phyloP scores from a whole-genome alignment of 2,113 vertebrate species.

The Theristicus caerulescens region DNA sequence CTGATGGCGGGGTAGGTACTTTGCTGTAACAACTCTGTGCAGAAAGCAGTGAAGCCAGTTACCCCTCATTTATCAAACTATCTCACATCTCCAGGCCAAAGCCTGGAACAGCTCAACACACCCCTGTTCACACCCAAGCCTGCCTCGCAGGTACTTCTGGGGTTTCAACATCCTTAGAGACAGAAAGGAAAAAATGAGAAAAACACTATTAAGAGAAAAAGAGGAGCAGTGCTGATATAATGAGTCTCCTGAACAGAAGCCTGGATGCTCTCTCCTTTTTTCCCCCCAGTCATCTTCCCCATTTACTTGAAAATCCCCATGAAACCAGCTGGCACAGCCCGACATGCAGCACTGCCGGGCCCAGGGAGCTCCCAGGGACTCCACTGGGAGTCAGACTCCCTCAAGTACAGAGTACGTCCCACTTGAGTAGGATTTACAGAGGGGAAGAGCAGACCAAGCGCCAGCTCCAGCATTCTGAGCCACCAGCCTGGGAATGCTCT shows the following conservation, averaged over 20 bases:
- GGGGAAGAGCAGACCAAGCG: background rate
- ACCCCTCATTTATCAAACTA: background rate
- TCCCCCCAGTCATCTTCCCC: background rate
- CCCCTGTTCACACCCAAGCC: background rate
- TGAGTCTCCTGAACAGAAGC: background rate
- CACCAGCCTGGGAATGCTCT: background rate
- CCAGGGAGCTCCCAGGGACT: fast-evolving
- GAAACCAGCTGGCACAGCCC: background rate
- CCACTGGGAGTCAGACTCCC: background rate
- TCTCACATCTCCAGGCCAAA: background rate
- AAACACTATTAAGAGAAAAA: background rate
- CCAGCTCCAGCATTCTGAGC: background rate
- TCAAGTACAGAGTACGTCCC: background rate
- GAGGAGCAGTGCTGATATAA: background rate
- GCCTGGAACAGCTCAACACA: background rate
- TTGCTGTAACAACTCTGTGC: background rate
- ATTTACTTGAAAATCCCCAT: background rate
- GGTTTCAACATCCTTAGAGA: background rate
- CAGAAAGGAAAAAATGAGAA: background rate
- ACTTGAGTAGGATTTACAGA: background rate
- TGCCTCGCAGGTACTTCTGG: background rate
- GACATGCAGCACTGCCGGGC: fast-evolving
- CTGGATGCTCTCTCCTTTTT: background rate
- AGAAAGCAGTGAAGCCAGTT: background rate
- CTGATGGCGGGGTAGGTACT: background rate